A percentile compares a stretch with the other conserved stretches of the same genome.
phyloP scores from a whole-genome alignment of 2,113 vertebrate genomes.

The Protobothrops mucrosquamatus region DNA sequence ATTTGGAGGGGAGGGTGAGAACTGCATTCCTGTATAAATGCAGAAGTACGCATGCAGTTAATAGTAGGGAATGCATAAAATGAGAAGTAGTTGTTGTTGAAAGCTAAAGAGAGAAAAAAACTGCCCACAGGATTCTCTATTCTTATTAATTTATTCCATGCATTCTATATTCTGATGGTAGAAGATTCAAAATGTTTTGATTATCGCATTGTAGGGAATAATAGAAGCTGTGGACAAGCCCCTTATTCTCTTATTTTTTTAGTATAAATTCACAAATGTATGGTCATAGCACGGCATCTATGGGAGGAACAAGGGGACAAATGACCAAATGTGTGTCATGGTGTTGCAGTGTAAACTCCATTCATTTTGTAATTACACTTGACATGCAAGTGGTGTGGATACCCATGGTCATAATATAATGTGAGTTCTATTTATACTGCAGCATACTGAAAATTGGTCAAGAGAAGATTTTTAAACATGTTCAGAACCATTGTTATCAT shows the following conservation, averaged over 20 bases:
- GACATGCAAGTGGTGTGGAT: neutral
- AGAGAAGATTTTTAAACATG: neutral
- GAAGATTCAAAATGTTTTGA: neutral
- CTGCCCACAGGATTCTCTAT: neutral
- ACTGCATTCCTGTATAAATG: neutral
- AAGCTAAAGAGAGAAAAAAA: neutral
- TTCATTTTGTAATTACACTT: neutral
- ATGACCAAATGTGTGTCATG: neutral
- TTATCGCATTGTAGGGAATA: neutral
- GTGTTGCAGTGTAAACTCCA: neutral
- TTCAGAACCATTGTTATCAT: neutral
- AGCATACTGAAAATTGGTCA: neutral
- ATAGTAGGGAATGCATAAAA: neutral
- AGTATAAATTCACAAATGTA: neutral
- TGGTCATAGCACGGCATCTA: neutral
- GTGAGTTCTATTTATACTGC: neutral
- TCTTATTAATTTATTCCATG: neutral
- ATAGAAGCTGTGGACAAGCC: neutral
- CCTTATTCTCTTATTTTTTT: neutral
- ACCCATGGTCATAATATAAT: neutral
- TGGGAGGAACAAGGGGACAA: neutral
- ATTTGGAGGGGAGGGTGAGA: neutral
- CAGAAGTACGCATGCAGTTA: neutral
- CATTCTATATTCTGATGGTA: neutral
- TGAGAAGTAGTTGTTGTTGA: neutral